These are phyloP conservation scores for Neuroterus valhalla DNA, from an alignment of 1,140 invertebrate species.

Conservation along the genomic window DNA sequence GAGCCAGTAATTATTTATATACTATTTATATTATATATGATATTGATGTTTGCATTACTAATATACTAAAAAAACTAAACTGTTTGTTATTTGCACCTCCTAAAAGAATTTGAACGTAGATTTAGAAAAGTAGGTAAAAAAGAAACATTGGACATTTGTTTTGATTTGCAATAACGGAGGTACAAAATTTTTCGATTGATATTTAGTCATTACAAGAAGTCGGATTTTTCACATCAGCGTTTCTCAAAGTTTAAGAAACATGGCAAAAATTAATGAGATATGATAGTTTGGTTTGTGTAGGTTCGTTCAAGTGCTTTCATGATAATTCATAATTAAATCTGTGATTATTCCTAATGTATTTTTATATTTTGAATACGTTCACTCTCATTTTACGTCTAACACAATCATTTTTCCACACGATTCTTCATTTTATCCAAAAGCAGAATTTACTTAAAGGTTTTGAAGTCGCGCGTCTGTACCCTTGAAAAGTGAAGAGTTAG, in stretches of 20 bases:
- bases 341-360: not conserved
- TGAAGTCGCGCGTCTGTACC: not conserved
- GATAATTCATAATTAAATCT: not conserved
- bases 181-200: not conserved
- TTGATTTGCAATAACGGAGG: not conserved
- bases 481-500: conserved; percentile 38
- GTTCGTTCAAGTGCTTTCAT: not conserved
- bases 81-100: not conserved
- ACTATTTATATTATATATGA: not conserved
- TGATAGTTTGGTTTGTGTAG: not conserved
- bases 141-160: not conserved
- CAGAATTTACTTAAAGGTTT: too few relatives aligned
- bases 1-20: not conserved
- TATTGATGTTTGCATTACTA: not conserved
- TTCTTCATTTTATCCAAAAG: too few relatives aligned
- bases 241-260: not conserved
- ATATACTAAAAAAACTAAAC: not conserved
- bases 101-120: not conserved
- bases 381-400: not conserved
- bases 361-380: conserved; percentile 5
- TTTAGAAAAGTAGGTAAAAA: not conserved
- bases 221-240: too few relatives aligned
- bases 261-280: not conserved
- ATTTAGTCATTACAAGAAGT: too few relatives aligned
- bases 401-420: too few relatives aligned